Conservation (phyloP, 35 echinoderm and acorn worm species). For the Apostichopus californicus region DNA sequence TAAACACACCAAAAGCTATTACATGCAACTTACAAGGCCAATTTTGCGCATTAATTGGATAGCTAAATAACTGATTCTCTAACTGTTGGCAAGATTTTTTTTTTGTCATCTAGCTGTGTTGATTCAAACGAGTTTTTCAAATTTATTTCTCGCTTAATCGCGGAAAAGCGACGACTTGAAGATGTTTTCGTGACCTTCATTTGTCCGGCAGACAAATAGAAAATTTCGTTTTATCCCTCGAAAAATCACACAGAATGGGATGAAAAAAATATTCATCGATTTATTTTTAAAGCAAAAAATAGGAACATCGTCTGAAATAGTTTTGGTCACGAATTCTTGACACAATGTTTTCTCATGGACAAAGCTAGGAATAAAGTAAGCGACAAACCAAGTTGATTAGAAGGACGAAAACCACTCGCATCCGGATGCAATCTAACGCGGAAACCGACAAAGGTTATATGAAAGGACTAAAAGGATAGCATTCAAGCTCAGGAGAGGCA, state of each 20-base stretch:
- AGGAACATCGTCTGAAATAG: slow-evolving; percentile 15
- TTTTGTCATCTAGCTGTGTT: slow-evolving; percentile 37
- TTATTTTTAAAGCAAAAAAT: background rate
- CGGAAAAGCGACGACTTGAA: slow-evolving; percentile 23
- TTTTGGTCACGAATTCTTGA: slow-evolving; percentile 27
- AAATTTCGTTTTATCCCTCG: slow-evolving; percentile 9
- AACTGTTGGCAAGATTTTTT: slow-evolving; percentile 29
- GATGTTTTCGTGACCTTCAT: slow-evolving; percentile 57
- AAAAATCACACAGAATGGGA: slow-evolving; percentile 12
- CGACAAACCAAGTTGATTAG: background rate
- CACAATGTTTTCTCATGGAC: background rate
- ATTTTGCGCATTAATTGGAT: slow-evolving; percentile 52
- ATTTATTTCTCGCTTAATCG: slow-evolving; percentile 35
- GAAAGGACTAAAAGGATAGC: background rate
- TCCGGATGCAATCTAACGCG: slow-evolving; percentile 21
- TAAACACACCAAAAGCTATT: slow-evolving; percentile 49
- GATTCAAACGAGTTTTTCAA: slow-evolving; percentile 33
- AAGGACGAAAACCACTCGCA: background rate
- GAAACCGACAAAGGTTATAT: slow-evolving; percentile 11
- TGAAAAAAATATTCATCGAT: slow-evolving; percentile 23
- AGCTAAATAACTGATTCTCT: slow-evolving; percentile 47
- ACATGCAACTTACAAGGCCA: slow-evolving; percentile 61
- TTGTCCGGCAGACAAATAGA: slow-evolving; percentile 47
- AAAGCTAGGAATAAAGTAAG: background rate
- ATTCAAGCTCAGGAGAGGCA: too few relatives aligned